Evolutionary conservation across 2,797 vertebrate genomes (phyloP).

Genomic region (Hydrocynus forskahlii): DNA sequence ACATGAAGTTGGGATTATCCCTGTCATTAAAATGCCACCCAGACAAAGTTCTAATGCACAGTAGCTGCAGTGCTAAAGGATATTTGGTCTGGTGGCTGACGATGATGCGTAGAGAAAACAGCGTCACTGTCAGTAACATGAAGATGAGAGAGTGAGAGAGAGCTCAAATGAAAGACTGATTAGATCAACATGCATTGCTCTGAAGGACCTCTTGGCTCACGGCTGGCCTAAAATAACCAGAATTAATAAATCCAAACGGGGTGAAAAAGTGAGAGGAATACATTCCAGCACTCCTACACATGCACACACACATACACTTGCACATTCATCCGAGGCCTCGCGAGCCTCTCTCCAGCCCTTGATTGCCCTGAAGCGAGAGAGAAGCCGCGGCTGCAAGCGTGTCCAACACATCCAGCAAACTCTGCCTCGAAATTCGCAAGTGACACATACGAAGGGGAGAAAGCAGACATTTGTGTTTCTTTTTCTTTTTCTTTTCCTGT

Average conservation of each 20-base stretch:
- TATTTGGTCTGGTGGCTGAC: background rate
- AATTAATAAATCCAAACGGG: conserved; percentile 43
- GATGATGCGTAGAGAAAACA: conserved; percentile 22
- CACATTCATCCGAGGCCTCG: conserved; percentile 11
- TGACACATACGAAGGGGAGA: conserved; percentile 24
- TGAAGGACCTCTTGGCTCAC: conserved; percentile 45
- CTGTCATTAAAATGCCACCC: background rate
- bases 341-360: conserved; percentile 19
- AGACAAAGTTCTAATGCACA: background rate
- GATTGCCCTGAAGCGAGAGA: conserved; percentile 28
- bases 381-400: background rate
- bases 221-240: conserved; percentile 47
- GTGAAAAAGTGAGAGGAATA: background rate
- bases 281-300: conserved; percentile 31
- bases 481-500: background rate
- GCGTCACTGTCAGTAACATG: conserved; percentile 47
- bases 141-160: background rate
- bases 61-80: background rate
- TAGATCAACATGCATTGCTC: conserved; percentile 46
- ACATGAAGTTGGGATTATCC: too few species aligned
- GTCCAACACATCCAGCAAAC: background rate
- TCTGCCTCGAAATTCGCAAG: background rate
- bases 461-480: background rate
- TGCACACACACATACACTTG: conserved; percentile 16
- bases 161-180: conserved; percentile 42